Evolutionary conservation across 1,140 invertebrate genomes (phyloP).

Genomic region (Aphidius ervi): DNA sequence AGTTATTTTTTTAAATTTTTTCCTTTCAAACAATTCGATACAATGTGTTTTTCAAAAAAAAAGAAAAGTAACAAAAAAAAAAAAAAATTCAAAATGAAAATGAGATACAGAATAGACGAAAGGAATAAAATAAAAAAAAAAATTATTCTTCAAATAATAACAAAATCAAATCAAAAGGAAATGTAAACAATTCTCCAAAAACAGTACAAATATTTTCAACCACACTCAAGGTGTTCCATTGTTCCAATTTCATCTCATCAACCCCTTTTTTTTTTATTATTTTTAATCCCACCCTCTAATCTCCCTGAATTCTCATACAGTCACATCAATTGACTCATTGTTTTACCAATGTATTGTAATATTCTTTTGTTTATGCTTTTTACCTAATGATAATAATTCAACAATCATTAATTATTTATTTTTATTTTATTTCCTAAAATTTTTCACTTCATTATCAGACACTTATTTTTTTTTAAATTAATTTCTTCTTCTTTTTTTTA

Average conservation of each 20-base stretch:
- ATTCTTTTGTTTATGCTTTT: not conserved
- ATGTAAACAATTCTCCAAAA: not conserved
- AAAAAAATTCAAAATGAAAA: no score
- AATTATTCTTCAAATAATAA: not conserved
- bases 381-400: not conserved
- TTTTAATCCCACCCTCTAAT: conserved; percentile 11
- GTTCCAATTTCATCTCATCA: conserved; percentile 2
- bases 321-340: conserved; percentile 10
- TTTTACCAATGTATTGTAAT: not conserved
- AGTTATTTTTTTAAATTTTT: no score
- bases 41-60: no score
- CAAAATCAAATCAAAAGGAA: not conserved
- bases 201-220: not conserved
- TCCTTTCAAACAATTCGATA: no score
- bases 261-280: not conserved
- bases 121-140: no score
- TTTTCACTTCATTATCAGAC: no score
- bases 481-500: no score
- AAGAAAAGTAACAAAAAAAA: no score
- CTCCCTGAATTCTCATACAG: conserved; percentile 1
- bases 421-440: not conserved
- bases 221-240: not conserved
- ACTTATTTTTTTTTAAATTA: no score
- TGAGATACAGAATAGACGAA: no score
- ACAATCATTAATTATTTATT: not conserved